Evolutionary conservation across 1,140 invertebrate genomes (phyloP).

Genomic region (Cotesia chilonis): DNA sequence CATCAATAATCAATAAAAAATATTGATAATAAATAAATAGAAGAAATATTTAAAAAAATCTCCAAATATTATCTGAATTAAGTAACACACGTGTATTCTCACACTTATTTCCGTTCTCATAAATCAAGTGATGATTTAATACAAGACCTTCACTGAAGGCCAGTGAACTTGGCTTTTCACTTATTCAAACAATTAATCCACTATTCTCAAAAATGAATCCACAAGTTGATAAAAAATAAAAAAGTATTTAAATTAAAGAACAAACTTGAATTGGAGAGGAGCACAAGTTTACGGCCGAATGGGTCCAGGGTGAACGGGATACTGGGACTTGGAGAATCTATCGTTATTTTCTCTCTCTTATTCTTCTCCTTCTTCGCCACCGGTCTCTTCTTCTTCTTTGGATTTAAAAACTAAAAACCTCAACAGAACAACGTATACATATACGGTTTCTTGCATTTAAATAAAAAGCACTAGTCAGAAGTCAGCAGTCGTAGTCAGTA

Average conservation of each 20-base stretch:
- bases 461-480: too few species aligned
- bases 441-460: not conserved
- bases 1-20: too few species aligned
- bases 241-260: not conserved
- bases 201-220: not conserved
- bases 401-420: too few species aligned
- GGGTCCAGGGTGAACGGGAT: slow-evolving; percentile 29
- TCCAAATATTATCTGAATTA: too few species aligned
- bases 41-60: too few species aligned
- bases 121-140: slow-evolving; percentile 28
- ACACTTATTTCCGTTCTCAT: slow-evolving; percentile 50
- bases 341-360: slow-evolving; percentile 18
- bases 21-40: too few species aligned
- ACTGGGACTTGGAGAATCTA: slow-evolving; percentile 14
- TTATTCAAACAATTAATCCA: slow-evolving; percentile 11
- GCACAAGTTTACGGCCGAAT: slow-evolving; percentile 42
- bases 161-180: slow-evolving; percentile 22
- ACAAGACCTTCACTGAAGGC: slow-evolving; percentile 6
- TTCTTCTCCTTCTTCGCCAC: slow-evolving; percentile 13
- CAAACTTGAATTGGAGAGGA: slow-evolving; percentile 22
- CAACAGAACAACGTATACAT: not conserved
- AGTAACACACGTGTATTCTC: slow-evolving; percentile 33
- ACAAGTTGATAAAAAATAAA: too few species aligned
- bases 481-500: not conserved
- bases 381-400: not conserved